phyloP scores from a whole-genome alignment of 2,888 invertebrate genomes.

The Lepidonotus clava region DNA sequence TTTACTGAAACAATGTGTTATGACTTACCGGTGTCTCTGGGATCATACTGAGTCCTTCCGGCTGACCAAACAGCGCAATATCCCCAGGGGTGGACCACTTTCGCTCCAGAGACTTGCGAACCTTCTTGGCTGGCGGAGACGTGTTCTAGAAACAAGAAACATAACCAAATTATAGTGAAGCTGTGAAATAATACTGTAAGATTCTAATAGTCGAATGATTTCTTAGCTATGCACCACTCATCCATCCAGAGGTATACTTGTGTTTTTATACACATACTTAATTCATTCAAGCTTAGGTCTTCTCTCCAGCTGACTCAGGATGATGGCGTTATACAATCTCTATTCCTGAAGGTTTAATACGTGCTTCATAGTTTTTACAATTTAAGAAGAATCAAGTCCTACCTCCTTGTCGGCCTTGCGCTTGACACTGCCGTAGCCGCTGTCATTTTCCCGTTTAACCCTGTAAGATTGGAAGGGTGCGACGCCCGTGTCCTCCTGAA shows the following conservation, averaged over 20 bases:
- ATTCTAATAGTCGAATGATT: no score
- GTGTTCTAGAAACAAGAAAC: conserved; percentile 54
- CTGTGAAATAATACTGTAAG: no score
- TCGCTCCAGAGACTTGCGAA: conserved; percentile 89
- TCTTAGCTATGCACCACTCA: no score
- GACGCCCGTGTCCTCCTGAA: conserved; percentile 85
- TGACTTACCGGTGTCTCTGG: conserved; percentile 57
- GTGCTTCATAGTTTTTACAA: neutral
- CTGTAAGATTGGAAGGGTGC: conserved; percentile 65
- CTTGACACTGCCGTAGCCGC: conserved; percentile 82
- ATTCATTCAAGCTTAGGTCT: no score
- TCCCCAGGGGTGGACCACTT: conserved; percentile 86
- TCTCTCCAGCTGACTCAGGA: no score
- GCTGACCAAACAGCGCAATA: conserved; percentile 60
- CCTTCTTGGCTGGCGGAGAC: conserved; percentile 83
- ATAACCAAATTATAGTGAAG: no score
- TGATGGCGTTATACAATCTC: no score
- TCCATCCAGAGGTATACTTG: no score
- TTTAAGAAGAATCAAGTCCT: neutral
- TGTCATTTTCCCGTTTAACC: conserved; percentile 11
- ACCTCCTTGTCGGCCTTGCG: conserved; percentile 70
- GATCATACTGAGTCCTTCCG: conserved; percentile 66
- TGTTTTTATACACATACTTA: no score
- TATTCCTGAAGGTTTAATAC: no score
- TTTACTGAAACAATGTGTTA: no score